A percentile compares a stretch with the other conserved stretches of the same genome.
These are phyloP conservation scores for Nannoperca australis DNA, from an alignment of 2,797 vertebrate genomes.

Conservation along the genomic window DNA sequence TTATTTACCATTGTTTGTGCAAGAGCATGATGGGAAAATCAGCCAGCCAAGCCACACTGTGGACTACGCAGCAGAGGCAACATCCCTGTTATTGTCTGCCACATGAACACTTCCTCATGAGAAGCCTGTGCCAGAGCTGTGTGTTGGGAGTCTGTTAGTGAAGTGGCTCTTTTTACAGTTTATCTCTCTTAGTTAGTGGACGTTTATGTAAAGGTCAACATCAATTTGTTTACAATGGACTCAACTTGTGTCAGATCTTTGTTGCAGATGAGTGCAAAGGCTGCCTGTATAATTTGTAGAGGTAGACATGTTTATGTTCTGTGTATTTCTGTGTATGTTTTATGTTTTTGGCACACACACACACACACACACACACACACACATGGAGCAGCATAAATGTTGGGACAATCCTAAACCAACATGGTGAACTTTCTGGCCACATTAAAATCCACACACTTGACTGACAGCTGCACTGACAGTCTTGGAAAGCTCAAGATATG, in stretches of 20 bases:
- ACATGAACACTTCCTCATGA: constrained; percentile 50
- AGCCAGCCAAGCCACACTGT: not conserved
- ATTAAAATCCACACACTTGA: constrained; percentile 37
- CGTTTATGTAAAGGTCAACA: constrained; percentile 38
- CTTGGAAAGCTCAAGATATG: constrained; percentile 49
- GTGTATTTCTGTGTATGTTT: not conserved
- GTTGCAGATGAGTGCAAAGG: not conserved
- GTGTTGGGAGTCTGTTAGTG: not conserved
- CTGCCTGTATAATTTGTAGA: not conserved
- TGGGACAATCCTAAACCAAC: constrained; percentile 18
- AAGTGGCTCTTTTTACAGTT: constrained; percentile 6
- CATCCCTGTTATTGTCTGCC: constrained; percentile 23
- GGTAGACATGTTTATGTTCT: not conserved
- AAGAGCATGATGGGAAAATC: constrained; percentile 13
- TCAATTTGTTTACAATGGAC: not conserved
- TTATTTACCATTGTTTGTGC: constrained; percentile 49
- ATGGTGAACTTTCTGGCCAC: constrained; percentile 15
- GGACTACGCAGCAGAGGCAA: not conserved
- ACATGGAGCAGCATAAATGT: not conserved
- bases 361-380: too few relatives aligned
- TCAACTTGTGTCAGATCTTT: constrained; percentile 1
- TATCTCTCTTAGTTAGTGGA: not conserved
- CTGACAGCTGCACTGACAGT: constrained; percentile 41
- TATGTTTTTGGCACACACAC: not conserved
- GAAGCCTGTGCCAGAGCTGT: constrained; percentile 20